Evolutionary conservation across 2,113 vertebrate genomes (phyloP).

Genomic region (Hydrolagus affinis): DNA sequence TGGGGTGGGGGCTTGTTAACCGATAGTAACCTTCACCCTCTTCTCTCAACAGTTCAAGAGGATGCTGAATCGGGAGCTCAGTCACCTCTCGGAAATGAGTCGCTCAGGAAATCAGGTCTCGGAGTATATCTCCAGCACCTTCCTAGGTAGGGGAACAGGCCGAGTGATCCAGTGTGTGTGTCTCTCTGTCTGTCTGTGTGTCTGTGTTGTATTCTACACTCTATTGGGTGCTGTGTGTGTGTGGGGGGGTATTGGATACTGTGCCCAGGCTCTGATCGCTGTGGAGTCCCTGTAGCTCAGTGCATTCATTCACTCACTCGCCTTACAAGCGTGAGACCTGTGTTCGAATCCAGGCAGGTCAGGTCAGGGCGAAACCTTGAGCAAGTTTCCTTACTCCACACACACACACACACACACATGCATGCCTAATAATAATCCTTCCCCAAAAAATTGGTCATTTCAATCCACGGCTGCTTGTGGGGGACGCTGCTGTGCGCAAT

Average conservation of each 20-base stretch:
- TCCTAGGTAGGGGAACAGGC: constrained; percentile 65
- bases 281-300: neutral
- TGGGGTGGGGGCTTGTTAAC: too few species aligned
- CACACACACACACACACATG: too few species aligned
- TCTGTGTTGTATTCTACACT: neutral
- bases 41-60: constrained; percentile 63
- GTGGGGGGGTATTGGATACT: neutral
- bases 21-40: neutral
- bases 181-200: neutral
- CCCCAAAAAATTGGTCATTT: neutral
- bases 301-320: neutral
- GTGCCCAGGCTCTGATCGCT: too few species aligned
- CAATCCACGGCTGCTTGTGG: too few species aligned
- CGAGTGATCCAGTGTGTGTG: neutral
- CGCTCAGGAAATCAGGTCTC: constrained; percentile 91
- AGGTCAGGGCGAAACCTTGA: too few species aligned
- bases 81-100: constrained; percentile 88
- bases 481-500: too few species aligned
- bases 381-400: too few species aligned
- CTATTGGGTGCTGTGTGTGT: neutral
- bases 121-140: constrained; percentile 89
- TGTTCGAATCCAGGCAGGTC: too few species aligned
- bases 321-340: too few species aligned
- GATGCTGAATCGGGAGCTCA: constrained; percentile 87
- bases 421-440: too few species aligned